Percentiles rank a stretch among this genome's conserved stretches.
Evolutionary conservation across 1,140 invertebrate species (phyloP).

Genomic region (Dendroctonus valens): DNA sequence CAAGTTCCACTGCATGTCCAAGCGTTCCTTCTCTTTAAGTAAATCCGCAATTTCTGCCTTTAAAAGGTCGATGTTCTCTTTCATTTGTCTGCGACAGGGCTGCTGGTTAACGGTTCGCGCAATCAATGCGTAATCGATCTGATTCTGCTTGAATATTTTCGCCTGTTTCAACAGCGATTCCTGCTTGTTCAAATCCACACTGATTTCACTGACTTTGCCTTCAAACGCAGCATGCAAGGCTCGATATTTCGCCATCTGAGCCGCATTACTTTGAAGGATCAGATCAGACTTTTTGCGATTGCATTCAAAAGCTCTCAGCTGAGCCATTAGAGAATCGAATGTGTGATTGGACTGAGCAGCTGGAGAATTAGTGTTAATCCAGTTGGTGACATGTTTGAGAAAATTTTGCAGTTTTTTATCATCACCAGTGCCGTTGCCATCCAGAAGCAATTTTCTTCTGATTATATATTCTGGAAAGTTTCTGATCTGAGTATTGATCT

Average conservation of each 20-base stretch:
- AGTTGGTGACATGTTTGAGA: not conserved
- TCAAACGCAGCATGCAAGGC: not conserved
- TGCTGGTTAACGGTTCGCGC: conserved; percentile 4
- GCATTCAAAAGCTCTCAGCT: not conserved
- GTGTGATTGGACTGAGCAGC: not conserved
- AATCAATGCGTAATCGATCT: conserved; percentile 2
- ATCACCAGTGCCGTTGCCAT: conserved; percentile 14
- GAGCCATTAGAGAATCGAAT: not conserved
- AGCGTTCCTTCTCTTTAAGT: not conserved
- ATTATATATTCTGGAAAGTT: conserved; percentile 4
- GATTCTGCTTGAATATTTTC: conserved; percentile 6
- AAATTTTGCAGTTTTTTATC: conserved; percentile 13
- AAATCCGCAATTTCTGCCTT: not conserved
- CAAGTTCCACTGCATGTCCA: conserved; percentile 1
- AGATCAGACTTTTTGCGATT: conserved; percentile 2
- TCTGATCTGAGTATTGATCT: too few species aligned
- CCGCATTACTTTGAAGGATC: not conserved
- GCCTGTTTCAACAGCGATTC: not conserved
- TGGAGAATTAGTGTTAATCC: not conserved
- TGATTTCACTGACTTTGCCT: not conserved
- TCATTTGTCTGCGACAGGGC: not conserved
- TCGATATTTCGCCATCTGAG: conserved; percentile 1
- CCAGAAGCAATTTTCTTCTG: conserved; percentile 4
- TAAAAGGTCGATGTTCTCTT: not conserved
- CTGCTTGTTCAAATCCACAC: conserved; percentile 7